Conservation (phyloP, 37 sponge, comb jelly and placozoan species). For the Axinella damicornis region DNA sequence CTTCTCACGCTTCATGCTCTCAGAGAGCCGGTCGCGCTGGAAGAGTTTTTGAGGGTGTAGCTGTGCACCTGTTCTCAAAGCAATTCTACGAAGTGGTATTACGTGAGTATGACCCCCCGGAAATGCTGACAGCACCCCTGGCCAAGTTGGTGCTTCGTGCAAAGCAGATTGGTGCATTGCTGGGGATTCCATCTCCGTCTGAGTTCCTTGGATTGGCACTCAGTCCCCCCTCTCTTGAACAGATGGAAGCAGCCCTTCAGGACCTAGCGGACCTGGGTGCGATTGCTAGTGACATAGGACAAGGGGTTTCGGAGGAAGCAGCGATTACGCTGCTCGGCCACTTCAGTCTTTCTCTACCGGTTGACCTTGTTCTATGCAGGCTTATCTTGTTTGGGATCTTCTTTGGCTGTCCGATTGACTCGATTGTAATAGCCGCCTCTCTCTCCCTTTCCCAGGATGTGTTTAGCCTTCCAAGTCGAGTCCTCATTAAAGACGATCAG, state of each 20-base stretch:
- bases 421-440: slow-evolving; percentile 67
- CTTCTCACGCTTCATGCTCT: slow-evolving; percentile 72
- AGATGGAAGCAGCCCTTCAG: slow-evolving; percentile 61
- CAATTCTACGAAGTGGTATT: slow-evolving; percentile 43
- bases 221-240: slow-evolving; percentile 57
- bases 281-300: slow-evolving; percentile 13
- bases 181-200: slow-evolving; percentile 41
- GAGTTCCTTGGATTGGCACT: slow-evolving; percentile 51
- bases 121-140: slow-evolving; percentile 61
- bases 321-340: slow-evolving; percentile 74
- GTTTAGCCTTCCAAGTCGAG: slow-evolving; percentile 52
- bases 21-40: slow-evolving; percentile 83
- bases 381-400: slow-evolving; percentile 58
- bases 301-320: slow-evolving; percentile 18
- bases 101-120: slow-evolving; percentile 59
- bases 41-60: slow-evolving; percentile 64
- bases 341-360: slow-evolving; percentile 65
- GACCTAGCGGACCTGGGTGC: slow-evolving; percentile 68
- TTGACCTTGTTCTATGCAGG: slow-evolving; percentile 61
- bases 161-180: slow-evolving; percentile 31
- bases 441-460: slow-evolving; percentile 67
- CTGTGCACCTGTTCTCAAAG: slow-evolving; percentile 64
- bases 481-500: slow-evolving; percentile 16
- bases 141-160: slow-evolving; percentile 72
- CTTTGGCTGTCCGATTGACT: slow-evolving; percentile 69